Percentiles rank a stretch among this genome's conserved stretches.
Evolutionary conservation across 2,113 vertebrate genomes (phyloP).

Genomic region (Euleptes europaea): DNA sequence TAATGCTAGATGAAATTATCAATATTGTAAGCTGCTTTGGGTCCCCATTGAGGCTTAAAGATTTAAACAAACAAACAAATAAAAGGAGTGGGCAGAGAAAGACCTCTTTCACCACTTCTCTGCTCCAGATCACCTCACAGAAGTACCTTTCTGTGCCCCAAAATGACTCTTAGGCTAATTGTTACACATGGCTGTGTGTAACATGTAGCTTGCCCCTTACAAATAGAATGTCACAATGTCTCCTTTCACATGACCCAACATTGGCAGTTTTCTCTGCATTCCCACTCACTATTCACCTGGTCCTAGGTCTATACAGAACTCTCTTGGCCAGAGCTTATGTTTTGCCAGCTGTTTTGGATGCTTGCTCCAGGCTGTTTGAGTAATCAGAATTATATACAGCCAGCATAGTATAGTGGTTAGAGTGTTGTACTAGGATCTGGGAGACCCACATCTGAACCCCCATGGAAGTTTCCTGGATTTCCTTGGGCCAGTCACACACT

Average conservation of each 20-base stretch:
- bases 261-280: background rate
- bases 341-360: background rate
- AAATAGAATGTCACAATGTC: background rate
- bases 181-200: background rate
- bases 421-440: no score
- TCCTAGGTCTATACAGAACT: background rate
- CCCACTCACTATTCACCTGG: background rate
- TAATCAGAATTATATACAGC: background rate
- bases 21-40: no score
- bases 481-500: no score
- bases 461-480: no score
- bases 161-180: background rate
- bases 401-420: no score
- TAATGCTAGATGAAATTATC: no score
- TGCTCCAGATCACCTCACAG: background rate
- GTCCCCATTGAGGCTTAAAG: no score
- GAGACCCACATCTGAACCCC: no score
- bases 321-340: background rate
- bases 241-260: background rate
- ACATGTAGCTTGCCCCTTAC: background rate
- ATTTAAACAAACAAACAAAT: background rate
- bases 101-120: background rate
- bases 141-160: background rate
- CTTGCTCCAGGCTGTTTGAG: background rate
- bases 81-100: background rate